Evolutionary conservation across 2,888 invertebrate species (phyloP), one percentile per base, ranked within the genome.

Genomic region (Amphipoea lucens): DNA sequence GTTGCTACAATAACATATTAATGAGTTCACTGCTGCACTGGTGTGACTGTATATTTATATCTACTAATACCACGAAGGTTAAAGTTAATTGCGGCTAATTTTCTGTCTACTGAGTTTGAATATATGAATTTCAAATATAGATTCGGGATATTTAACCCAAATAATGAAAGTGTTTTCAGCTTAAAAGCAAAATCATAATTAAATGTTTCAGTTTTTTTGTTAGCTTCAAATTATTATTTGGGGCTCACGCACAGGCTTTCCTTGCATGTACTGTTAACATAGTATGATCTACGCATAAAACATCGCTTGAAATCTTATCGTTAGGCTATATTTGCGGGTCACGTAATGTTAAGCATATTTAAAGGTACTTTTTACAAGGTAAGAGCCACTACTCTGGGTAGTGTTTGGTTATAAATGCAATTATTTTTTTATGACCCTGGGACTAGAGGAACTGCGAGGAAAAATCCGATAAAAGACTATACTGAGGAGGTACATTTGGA

Each of bases 221-320:
- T 60, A 60, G 36, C 40, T 66, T 78, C 14, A 67, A 36, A 45
- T 45, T n/a, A 78, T 42, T 62, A 62, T 51, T 36, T 36, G 42
- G 3, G 45, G 40, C 48, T 67, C 67, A 60, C 67, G 57, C 57
- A 68, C 20, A 23, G 29, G n/a, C 29, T 71, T 57, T 80, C 7
- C 17, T 70, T 48, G 78, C 57, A 60, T 77, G 66, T 23, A n/a
- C n/a, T 48, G 57, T n/a, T 45, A 57, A 40, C 36, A 20, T 40
- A n/a, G 42, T 36, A 45, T 45, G 42, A 65, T 65, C n/a, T 63
- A 36, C n/a, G 42, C 36, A 40, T 57, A 65, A 40, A 29, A 54
- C 29, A 69, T 62, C 12, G 40, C 9, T 57, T 29, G 23, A 79
- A 57, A 57, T 65, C 40, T 79, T 29, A 79, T 80, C 65, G 81